A percentile compares a stretch with the other conserved stretches of the same genome.
Conservation (phyloP, 2,888 invertebrate genomes). For the Callyntrura guangdongensis region DNA sequence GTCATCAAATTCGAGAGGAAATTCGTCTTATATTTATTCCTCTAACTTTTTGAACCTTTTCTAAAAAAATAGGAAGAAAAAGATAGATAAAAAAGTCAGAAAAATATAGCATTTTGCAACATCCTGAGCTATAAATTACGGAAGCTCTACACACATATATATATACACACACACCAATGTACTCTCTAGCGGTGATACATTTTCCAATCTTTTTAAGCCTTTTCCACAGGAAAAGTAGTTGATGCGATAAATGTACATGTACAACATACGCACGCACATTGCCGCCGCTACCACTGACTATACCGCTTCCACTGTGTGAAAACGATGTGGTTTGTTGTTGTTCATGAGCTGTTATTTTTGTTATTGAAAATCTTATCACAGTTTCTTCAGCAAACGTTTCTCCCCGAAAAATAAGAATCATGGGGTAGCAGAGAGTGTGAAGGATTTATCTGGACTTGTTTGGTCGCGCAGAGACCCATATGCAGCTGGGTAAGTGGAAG, state of each 20-base stretch:
- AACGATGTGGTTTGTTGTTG: not conserved
- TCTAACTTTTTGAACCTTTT: slow-evolving; percentile 65
- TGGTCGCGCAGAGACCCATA: not conserved
- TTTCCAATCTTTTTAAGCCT: slow-evolving; percentile 66
- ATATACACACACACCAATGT: too few relatives aligned
- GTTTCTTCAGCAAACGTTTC: slow-evolving; percentile 48
- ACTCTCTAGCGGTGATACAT: slow-evolving; percentile 47
- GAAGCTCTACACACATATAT: slow-evolving; percentile 32
- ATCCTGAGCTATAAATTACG: slow-evolving; percentile 71
- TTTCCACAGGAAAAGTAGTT: slow-evolving; percentile 20
- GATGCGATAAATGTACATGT: not conserved
- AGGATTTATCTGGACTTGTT: slow-evolving; percentile 68
- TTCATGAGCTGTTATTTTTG: slow-evolving; percentile 42
- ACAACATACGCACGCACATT: slow-evolving; percentile 5
- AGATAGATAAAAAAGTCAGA: slow-evolving; percentile 22
- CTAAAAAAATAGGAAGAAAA: slow-evolving; percentile 25
- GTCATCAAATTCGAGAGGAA: slow-evolving; percentile 74
- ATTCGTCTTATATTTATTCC: slow-evolving; percentile 74
- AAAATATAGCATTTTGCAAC: slow-evolving; percentile 71
- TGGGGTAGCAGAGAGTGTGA: slow-evolving; percentile 15
- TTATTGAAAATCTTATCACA: slow-evolving; percentile 73
- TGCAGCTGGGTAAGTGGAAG: not conserved
- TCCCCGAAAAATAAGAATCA: slow-evolving; percentile 35
- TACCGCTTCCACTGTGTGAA: slow-evolving; percentile 23
- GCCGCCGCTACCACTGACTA: not conserved